Base-by-base conservation (phyloP, 2,797 vertebrate species). In the Phataginus tricuspis region DNA sequence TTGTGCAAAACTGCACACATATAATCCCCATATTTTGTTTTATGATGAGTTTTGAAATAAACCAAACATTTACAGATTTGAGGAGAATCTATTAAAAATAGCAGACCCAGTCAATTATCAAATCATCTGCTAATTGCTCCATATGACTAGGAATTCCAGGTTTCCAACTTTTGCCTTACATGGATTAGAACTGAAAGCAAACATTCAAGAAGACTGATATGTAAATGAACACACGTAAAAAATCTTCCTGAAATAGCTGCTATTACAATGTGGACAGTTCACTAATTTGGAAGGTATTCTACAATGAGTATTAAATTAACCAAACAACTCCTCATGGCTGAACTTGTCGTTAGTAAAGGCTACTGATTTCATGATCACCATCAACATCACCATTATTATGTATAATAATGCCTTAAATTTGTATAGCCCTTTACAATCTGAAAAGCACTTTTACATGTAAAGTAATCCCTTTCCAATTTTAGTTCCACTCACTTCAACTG, bases 1-100 rank as follows among this genome's bases (percentile, higher is more conserved):
- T 99, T 98, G 92, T 97, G 97, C 97, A 98, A 98, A 99, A 98
- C 95, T 98, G 97, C 92, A 98, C 27, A 97, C 93, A 96, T 91
- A 98, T 2, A 61, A 94, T 96, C n/a, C 75, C 27, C 9, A 51
- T 97, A 95, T 96, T 98, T 96, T 98, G 29, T 61, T 91, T 34
- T 97, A 96, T 92, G 71, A 94, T 97, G 77, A 90, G 80, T 97
- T 97, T 96, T 96, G 95, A 98, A 95, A 95, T 94, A 97, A 96
- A 91, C 0, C 0, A 91, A 97, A 96, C 12, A 93, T 96, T 96
- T 97, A 93, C 1, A 90, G 29, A 83, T 63, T 93, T 92, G 57
- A 66, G 9, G n/a, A 96, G 80, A 97, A 63, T 34, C 51, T 87
- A 86, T 90, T 96, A 96, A 96, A 97, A 98, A 88, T 39, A 7